Evolutionary conservation across 1,140 invertebrate species (phyloP).

Genomic region (Conus ventricosus): DNA sequence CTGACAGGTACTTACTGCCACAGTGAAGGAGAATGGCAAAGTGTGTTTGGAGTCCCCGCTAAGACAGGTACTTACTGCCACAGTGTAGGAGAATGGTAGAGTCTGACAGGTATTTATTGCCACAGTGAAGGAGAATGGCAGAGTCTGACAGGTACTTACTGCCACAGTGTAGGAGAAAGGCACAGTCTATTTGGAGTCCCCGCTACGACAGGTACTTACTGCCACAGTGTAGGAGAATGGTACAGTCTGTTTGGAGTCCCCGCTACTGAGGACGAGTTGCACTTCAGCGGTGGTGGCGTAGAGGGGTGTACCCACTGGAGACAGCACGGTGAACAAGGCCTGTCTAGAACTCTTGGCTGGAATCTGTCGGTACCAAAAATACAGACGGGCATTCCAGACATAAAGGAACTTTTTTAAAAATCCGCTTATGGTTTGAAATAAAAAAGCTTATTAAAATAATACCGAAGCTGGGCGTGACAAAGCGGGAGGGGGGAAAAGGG

Average conservation of each 20-base stretch:
- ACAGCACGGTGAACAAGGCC: neutral
- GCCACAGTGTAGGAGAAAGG: neutral
- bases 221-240: slow-evolving; percentile 2
- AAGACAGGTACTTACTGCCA: neutral
- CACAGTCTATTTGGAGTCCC: too few relatives aligned
- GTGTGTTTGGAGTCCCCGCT: too few relatives aligned
- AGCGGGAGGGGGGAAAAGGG: too few relatives aligned
- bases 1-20: neutral
- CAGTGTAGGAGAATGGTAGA: neutral
- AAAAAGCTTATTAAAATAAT: too few relatives aligned
- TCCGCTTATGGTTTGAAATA: too few relatives aligned
- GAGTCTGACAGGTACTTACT: neutral
- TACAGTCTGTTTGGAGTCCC: neutral
- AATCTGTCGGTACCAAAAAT: neutral
- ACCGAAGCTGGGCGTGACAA: too few relatives aligned
- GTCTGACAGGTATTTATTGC: neutral
- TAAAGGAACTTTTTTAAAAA: too few relatives aligned
- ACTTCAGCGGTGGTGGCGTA: neutral
- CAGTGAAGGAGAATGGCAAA: neutral
- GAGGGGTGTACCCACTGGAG: neutral
- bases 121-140: neutral
- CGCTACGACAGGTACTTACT: neutral
- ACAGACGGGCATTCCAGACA: too few relatives aligned
- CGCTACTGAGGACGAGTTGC: neutral
- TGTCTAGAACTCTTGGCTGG: neutral